Conservation (phyloP, 2,113 vertebrate species). For the Pseudopipra pipra region DNA sequence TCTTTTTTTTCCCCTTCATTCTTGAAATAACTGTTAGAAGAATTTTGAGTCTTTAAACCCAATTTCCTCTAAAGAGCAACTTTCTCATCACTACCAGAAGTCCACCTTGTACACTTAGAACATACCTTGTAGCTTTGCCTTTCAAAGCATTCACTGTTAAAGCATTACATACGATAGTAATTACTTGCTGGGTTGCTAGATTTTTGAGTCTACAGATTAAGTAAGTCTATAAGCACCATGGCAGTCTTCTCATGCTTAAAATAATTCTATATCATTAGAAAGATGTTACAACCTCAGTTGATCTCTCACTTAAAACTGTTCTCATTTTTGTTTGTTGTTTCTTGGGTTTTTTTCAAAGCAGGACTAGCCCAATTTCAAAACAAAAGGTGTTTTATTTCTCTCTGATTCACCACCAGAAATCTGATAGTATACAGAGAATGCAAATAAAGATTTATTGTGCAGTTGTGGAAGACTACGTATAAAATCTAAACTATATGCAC, state of each 20-base stretch:
- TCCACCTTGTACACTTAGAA: not conserved
- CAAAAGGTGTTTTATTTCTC: not conserved
- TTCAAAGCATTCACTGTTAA: not conserved
- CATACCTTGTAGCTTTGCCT: fast-evolving
- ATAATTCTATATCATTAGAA: not conserved
- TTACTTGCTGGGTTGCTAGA: not conserved
- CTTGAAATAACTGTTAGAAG: not conserved
- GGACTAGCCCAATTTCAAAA: not conserved
- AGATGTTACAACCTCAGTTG: not conserved
- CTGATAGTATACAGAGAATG: not conserved
- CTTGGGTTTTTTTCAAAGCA: not conserved
- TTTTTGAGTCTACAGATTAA: not conserved
- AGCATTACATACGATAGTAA: not conserved
- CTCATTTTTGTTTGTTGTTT: not conserved
- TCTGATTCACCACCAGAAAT: not conserved
- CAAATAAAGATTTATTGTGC: not conserved
- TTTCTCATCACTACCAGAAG: not conserved
- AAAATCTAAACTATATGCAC: not conserved
- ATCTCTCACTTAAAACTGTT: not conserved
- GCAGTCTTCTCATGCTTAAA: not conserved
- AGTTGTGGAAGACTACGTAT: not conserved
- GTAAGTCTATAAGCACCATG: not conserved
- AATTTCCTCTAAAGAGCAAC: not conserved
- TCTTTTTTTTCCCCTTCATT: not conserved
- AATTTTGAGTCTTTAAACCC: not conserved